These are phyloP conservation scores for Ceuthmochares aereus DNA, from an alignment of 2,113 vertebrate genomes.

Conservation along the genomic window DNA sequence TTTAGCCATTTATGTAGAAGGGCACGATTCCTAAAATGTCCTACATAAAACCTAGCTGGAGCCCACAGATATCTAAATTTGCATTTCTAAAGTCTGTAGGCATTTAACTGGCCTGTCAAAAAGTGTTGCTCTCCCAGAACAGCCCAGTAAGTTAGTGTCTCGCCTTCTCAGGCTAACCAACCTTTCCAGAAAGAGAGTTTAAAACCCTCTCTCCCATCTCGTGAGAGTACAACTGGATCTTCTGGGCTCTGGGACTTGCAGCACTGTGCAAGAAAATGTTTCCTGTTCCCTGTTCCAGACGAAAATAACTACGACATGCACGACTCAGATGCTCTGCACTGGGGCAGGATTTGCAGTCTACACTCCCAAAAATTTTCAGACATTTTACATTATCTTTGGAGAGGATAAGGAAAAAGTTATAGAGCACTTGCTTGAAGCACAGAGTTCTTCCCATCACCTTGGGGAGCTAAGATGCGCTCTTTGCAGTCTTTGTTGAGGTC, in stretches of 20 bases:
- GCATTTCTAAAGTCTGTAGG: neutral
- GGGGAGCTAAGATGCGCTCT: neutral
- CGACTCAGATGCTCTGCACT: neutral
- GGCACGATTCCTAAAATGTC: constrained; percentile 35
- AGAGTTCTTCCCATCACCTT: neutral
- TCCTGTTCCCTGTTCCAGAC: neutral
- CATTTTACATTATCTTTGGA: neutral
- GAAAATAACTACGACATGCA: neutral
- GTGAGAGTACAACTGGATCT: neutral
- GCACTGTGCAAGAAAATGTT: neutral
- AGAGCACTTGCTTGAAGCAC: neutral
- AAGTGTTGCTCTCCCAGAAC: neutral
- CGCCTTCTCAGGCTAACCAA: neutral
- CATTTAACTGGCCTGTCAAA: constrained; percentile 11
- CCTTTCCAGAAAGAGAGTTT: neutral
- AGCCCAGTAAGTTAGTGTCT: too few relatives aligned
- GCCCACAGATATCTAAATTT: neutral
- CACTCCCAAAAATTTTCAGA: neutral
- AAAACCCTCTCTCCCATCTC: neutral
- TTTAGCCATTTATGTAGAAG: constrained; percentile 33
- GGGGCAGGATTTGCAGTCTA: neutral
- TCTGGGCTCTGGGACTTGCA: neutral
- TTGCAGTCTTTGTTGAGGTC: neutral
- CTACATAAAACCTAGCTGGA: constrained; percentile 4
- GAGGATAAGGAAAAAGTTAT: neutral